These are phyloP conservation scores for Fistularia commersonii DNA, from an alignment of 2,797 vertebrate species.

Conservation along the genomic window DNA sequence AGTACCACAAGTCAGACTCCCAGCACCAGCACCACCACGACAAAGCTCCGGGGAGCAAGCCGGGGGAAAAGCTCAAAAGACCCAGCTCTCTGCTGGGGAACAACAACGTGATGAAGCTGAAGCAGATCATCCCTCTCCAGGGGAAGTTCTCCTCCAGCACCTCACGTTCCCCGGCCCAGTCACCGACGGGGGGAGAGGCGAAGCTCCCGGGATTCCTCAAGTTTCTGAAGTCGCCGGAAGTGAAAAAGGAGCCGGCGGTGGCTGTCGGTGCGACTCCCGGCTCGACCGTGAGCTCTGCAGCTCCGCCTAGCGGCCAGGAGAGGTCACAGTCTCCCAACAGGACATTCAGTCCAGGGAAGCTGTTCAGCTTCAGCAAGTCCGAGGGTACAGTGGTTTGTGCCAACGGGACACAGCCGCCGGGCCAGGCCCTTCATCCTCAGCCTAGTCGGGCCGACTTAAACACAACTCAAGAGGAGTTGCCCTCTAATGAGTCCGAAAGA, in stretches of 20 bases:
- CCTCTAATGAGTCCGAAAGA: slow-evolving; percentile 63
- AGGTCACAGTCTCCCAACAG: slow-evolving; percentile 89
- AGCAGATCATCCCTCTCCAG: slow-evolving; percentile 93
- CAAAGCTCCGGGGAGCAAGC: slow-evolving; percentile 63
- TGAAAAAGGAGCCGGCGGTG: slow-evolving; percentile 72
- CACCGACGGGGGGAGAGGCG: slow-evolving; percentile 83
- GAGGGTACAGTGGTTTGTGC: slow-evolving; percentile 69
- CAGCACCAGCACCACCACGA: slow-evolving; percentile 77
- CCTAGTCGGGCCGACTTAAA: slow-evolving; percentile 74
- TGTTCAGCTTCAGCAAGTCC: slow-evolving; percentile 84
- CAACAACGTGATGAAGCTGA: slow-evolving; percentile 92
- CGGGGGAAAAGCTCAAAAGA: slow-evolving; percentile 83
- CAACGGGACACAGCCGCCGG: slow-evolving; percentile 53
- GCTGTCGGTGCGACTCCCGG: slow-evolving; percentile 21
- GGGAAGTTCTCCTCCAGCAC: slow-evolving; percentile 82
- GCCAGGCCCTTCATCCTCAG: slow-evolving; percentile 43
- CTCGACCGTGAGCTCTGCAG: slow-evolving; percentile 25
- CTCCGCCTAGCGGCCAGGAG: slow-evolving; percentile 64
- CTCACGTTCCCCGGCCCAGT: slow-evolving; percentile 79
- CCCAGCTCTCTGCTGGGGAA: slow-evolving; percentile 89
- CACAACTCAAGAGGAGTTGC: slow-evolving; percentile 66
- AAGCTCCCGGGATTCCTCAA: slow-evolving; percentile 90
- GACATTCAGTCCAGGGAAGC: slow-evolving; percentile 86
- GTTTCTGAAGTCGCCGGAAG: slow-evolving; percentile 87
- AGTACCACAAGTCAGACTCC: slow-evolving; percentile 68